Conservation (phyloP, 1,140 invertebrate species). For the Monomorium pharaonis region DNA sequence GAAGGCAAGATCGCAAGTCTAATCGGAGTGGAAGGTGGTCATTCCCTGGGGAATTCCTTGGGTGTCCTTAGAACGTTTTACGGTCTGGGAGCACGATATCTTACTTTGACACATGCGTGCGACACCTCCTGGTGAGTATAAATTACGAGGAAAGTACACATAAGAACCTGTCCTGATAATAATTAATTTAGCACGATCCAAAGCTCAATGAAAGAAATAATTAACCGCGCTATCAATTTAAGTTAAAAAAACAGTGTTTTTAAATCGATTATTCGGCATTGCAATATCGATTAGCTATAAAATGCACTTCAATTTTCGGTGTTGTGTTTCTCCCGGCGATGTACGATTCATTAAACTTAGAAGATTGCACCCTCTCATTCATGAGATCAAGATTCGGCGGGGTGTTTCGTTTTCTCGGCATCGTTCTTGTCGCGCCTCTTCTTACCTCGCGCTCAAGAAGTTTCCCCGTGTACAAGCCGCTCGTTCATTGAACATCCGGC, state of each 20-base stretch:
- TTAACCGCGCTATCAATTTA: background rate
- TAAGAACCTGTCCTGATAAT: background rate
- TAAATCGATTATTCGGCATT: background rate
- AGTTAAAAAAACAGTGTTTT: background rate
- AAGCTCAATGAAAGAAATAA: too few relatives aligned
- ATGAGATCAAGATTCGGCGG: constrained; percentile 25
- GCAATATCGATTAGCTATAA: background rate
- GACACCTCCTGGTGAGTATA: constrained; percentile 89
- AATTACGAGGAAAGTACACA: background rate
- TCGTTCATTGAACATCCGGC: constrained; percentile 33
- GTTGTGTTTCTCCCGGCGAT: background rate
- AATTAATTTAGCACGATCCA: too few relatives aligned
- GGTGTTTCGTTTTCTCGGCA: constrained; percentile 14
- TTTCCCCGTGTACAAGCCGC: constrained; percentile 24
- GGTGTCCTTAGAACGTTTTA: constrained; percentile 94
- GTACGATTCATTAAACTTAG: background rate
- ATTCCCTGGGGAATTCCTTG: constrained; percentile 93
- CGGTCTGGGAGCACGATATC: constrained; percentile 91
- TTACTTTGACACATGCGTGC: constrained; percentile 90
- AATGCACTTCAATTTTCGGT: background rate
- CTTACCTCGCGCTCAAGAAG: constrained; percentile 32
- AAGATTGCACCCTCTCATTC: constrained; percentile 11
- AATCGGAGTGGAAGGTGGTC: constrained; percentile 90
- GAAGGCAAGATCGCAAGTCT: constrained; percentile 88
- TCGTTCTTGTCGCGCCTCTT: constrained; percentile 31